phyloP scores from a whole-genome alignment of 2,113 vertebrate species.

The Camarhynchus parvulus region DNA sequence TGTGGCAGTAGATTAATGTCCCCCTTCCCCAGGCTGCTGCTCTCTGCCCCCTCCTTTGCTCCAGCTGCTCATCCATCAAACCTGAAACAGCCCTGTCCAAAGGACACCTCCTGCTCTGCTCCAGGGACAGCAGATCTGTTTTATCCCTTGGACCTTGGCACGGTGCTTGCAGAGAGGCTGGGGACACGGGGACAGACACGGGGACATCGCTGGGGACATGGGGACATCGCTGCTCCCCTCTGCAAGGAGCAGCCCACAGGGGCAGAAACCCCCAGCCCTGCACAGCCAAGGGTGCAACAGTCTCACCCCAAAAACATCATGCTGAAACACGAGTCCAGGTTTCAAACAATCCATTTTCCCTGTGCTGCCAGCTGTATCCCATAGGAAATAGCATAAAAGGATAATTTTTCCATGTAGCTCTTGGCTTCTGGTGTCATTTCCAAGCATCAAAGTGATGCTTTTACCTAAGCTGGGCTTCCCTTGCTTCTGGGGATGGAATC shows the following conservation, averaged over 20 bases:
- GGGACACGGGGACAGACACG: background rate
- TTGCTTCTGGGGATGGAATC: background rate
- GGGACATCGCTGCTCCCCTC: background rate
- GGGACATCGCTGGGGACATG: accelerated
- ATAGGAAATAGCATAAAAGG: background rate
- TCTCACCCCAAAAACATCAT: background rate
- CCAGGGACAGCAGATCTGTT: background rate
- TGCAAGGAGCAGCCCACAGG: background rate
- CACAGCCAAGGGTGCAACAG: background rate
- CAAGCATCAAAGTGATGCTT: background rate
- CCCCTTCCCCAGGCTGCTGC: background rate
- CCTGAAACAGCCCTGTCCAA: background rate
- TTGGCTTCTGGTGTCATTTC: background rate
- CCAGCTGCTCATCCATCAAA: background rate
- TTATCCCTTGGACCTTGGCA: background rate
- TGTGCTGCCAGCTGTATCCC: background rate
- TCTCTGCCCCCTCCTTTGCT: background rate
- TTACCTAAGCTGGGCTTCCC: background rate
- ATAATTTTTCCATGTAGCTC: background rate
- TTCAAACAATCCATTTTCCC: accelerated
- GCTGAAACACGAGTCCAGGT: background rate
- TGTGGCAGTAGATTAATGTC: background rate
- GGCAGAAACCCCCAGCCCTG: background rate
- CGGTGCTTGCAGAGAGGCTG: background rate
- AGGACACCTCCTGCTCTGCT: background rate